Evolutionary conservation across 2,797 vertebrate species (phyloP).

Genomic region (Fringilla coelebs): DNA sequence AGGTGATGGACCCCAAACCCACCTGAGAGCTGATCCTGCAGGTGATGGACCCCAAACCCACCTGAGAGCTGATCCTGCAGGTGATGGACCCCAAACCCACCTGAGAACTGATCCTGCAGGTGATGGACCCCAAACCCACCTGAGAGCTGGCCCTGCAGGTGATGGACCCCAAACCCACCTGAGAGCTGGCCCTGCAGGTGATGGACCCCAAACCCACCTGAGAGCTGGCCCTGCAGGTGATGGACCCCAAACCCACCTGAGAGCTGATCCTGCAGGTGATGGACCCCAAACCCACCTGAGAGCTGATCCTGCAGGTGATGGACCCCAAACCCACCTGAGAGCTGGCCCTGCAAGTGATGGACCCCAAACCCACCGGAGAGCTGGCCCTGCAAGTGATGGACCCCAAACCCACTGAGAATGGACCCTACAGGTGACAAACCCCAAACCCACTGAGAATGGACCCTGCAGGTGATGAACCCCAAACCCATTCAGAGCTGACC

Average conservation of each 20-base stretch:
- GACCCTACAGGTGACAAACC: fast-evolving
- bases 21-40: fast-evolving
- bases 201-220: fast-evolving
- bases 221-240: no score
- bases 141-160: fast-evolving
- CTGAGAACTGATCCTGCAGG: fast-evolving
- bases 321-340: fast-evolving
- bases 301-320: fast-evolving
- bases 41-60: fast-evolving
- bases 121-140: fast-evolving
- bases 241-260: fast-evolving
- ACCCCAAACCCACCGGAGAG: no score
- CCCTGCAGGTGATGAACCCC: no score
- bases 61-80: fast-evolving
- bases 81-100: fast-evolving
- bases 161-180: fast-evolving
- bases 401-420: no score
- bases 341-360: fast-evolving
- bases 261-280: fast-evolving
- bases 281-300: fast-evolving
- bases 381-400: no score
- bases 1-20: fast-evolving
- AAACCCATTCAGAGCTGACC: neutral
- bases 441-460: no score
- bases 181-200: fast-evolving